These are phyloP conservation scores for Python bivittatus DNA, from an alignment of 2,113 vertebrate genomes.

Conservation along the genomic window DNA sequence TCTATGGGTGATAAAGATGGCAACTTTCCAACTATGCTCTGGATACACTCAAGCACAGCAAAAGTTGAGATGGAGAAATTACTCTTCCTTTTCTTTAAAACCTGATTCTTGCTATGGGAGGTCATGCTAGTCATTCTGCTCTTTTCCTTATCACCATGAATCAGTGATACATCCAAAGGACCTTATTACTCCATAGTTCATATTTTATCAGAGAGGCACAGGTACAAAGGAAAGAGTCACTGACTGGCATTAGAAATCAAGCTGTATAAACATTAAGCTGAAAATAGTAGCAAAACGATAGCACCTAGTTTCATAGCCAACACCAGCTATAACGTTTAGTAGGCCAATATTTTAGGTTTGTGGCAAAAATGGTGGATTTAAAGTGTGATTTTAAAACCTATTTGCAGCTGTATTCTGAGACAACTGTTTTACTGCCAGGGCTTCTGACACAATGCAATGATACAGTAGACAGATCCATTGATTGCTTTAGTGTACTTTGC, in stretches of 20 bases:
- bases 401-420: neutral
- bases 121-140: neutral
- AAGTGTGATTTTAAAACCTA: neutral
- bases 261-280: neutral
- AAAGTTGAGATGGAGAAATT: neutral
- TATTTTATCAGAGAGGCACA: neutral
- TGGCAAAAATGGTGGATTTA: neutral
- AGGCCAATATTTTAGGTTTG: neutral
- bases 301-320: neutral
- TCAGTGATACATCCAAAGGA: neutral
- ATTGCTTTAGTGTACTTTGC: slow-evolving; percentile 12
- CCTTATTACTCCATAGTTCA: neutral
- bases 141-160: neutral
- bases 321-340: neutral
- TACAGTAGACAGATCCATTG: slow-evolving; percentile 17
- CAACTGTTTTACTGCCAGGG: neutral
- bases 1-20: neutral
- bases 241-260: neutral
- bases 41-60: neutral
- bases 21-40: neutral
- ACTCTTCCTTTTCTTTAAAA: neutral
- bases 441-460: slow-evolving; percentile 3
- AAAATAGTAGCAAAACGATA: neutral
- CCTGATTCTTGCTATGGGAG: neutral
- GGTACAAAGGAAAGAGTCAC: too few species aligned